Percentiles rank a stretch among this genome's conserved stretches.
phyloP scores from a whole-genome alignment of 2,888 invertebrate genomes.

The Blastobasis lacticolella region DNA sequence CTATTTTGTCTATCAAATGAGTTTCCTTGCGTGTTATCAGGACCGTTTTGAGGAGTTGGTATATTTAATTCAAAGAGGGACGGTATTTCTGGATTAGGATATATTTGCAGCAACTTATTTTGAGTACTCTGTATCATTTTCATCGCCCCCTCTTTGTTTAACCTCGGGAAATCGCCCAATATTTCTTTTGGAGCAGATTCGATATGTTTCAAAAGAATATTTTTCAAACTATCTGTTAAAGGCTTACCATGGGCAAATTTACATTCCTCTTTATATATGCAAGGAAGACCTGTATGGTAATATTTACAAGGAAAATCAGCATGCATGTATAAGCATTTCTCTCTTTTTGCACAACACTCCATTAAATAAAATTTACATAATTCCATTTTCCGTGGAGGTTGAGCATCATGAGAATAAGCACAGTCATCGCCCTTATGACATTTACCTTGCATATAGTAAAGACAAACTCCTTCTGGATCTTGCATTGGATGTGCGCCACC shows the following conservation, averaged over 20 bases:
- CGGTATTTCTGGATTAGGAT: slow-evolving; percentile 52
- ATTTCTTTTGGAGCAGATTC: slow-evolving; percentile 94
- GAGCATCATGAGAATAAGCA: slow-evolving; percentile 88
- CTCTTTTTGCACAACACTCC: slow-evolving; percentile 96
- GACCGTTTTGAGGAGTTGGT: slow-evolving; percentile 46
- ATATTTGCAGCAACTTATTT: slow-evolving; percentile 56
- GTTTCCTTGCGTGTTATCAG: slow-evolving; percentile 38
- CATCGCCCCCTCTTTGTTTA: slow-evolving; percentile 84
- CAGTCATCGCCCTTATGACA: slow-evolving; percentile 91
- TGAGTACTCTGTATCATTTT: slow-evolving; percentile 70
- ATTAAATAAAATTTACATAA: slow-evolving; percentile 97
- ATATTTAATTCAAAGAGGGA: slow-evolving; percentile 67
- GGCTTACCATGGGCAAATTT: slow-evolving; percentile 95
- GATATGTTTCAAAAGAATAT: slow-evolving; percentile 81
- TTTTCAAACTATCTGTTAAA: slow-evolving; percentile 84
- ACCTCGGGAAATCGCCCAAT: slow-evolving; percentile 89
- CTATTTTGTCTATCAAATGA: slow-evolving; percentile 53
- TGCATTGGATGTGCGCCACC: slow-evolving; percentile 74
- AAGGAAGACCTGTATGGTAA: slow-evolving; percentile 93
- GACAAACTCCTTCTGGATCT: slow-evolving; percentile 83
- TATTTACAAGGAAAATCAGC: slow-evolving; percentile 98
- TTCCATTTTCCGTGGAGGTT: slow-evolving; percentile 90
- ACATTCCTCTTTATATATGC: slow-evolving; percentile 87
- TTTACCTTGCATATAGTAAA: slow-evolving; percentile 91
- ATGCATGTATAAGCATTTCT: slow-evolving; percentile 97